Evolutionary conservation across 2,113 vertebrate species (phyloP), one percentile per base, ranked within the genome.

Genomic region (Spea multiplicata): DNA sequence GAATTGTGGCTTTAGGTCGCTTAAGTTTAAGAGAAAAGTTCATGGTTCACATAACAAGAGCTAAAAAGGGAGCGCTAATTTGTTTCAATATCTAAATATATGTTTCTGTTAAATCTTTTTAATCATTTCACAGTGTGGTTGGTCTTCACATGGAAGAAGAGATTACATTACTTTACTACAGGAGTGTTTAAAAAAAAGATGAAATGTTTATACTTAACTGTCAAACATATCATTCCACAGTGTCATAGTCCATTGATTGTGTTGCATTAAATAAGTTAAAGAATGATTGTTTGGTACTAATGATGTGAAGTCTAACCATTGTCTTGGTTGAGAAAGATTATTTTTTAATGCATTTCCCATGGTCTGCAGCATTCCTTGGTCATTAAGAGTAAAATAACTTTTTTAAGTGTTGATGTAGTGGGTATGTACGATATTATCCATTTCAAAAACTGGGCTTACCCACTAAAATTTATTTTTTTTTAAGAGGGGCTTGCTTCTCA

Each of bases 191-290:
- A 48, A 64, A 14, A 69, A 49, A 59, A 6, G 10, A 50, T 74
- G 57, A 45, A 48, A 48, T 74, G 72, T 74, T 74, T 74, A 45
- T 57, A 14, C 59, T 49, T 16, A 46, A 10, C 45, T 74, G 72
- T 49, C 72, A 64, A 49, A 45, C 59, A 64, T n/a, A 49, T 74
- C 45, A 12, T 64, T 49, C 59, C 47, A 74, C 57, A 12, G 72
- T 10, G 57, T 48, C 44, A 64, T 49, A 46, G 6, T 8, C 6
- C 49, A 74, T 17, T 47, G 45, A 74, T 48, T 64, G 9, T 61
- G 16, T 48, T 7, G 3, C 47, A 14, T 48, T 4, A 74, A 55
- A 64, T 17, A 48, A 1, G 47, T 67, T 67, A 69, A 69, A 49
- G 67, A 69, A 49, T 69, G 47, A 49, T 69, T 49, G 13, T 46